phyloP scores from a whole-genome alignment of 2,888 invertebrate genomes.

The Arrhopalites spinosus region DNA sequence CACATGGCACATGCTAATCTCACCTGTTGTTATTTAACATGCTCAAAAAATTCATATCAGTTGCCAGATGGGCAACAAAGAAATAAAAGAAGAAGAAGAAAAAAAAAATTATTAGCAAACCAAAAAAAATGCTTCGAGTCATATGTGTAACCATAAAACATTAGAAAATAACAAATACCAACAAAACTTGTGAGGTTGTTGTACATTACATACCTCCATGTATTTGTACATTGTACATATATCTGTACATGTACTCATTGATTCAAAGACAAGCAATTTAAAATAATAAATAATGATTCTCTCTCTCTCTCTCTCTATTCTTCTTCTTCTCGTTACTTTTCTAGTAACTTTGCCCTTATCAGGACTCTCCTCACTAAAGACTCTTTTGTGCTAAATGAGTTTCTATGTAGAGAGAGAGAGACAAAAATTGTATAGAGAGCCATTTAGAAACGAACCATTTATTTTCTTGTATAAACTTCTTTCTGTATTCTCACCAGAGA shows the following conservation, averaged over 20 bases:
- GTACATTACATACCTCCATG: not conserved
- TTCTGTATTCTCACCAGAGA: too few relatives aligned
- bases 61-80: not conserved
- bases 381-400: not conserved
- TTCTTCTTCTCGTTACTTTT: not conserved
- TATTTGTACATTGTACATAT: not conserved
- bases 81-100: not conserved
- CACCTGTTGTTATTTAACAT: slow-evolving; percentile 14
- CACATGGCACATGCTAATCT: not conserved
- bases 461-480: too few relatives aligned
- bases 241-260: slow-evolving; percentile 14
- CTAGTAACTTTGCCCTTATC: too few relatives aligned
- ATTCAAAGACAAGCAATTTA: slow-evolving; percentile 21
- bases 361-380: not conserved
- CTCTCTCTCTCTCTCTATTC: not conserved
- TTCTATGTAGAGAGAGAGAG: too few relatives aligned
- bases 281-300: slow-evolving; percentile 25
- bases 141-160: not conserved
- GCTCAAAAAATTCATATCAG: too few relatives aligned
- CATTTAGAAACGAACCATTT: too few relatives aligned
- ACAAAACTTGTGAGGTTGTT: too few relatives aligned
- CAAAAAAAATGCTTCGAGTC: not conserved
- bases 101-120: not conserved
- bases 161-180: too few relatives aligned
- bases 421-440: too few relatives aligned